These are phyloP conservation scores for Galemys pyrenaicus DNA, from an alignment of 2,113 vertebrate genomes.

Conservation along the genomic window DNA sequence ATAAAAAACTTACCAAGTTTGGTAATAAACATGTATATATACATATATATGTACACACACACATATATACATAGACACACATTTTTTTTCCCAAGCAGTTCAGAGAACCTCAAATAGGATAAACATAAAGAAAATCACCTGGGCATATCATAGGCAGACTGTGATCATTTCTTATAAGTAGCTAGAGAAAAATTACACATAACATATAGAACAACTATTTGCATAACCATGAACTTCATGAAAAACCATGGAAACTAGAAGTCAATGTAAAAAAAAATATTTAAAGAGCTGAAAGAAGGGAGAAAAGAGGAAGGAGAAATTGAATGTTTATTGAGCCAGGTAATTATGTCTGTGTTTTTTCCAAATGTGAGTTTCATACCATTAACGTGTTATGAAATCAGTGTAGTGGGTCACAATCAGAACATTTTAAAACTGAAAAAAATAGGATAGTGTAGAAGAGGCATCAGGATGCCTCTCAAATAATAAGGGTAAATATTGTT, in stretches of 20 bases:
- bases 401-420: not conserved
- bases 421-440: not conserved
- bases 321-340: not conserved
- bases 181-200: not conserved
- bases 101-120: not conserved
- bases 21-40: not conserved
- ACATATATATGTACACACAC: too few relatives aligned
- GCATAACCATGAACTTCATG: not conserved
- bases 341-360: not conserved
- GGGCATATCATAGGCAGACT: not conserved
- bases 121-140: not conserved
- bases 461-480: not conserved
- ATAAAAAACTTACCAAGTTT: not conserved
- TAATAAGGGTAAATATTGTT: not conserved
- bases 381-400: constrained; percentile 27
- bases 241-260: not conserved
- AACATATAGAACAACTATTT: not conserved
- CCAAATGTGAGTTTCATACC: not conserved
- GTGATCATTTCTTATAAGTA: not conserved
- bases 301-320: not conserved
- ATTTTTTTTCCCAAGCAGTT: not conserved
- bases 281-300: not conserved
- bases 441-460: not conserved
- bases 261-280: not conserved
- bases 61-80: too few relatives aligned